phyloP scores from a whole-genome alignment of 92 coral and sea anemone genomes.

The Siderastrea radians region DNA sequence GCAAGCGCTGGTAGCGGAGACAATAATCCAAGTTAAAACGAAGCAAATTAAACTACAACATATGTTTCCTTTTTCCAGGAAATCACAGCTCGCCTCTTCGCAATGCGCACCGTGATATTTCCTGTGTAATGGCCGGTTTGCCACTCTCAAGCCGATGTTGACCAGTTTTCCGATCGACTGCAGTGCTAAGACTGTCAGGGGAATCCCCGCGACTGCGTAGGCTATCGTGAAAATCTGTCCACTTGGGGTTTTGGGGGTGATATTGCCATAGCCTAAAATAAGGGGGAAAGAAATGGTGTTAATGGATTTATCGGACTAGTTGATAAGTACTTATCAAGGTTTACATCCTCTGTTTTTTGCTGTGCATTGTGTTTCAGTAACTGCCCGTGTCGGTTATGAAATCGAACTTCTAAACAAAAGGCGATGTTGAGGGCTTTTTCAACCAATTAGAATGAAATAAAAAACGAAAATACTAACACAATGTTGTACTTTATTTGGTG shows the following conservation, averaged over 20 bases:
- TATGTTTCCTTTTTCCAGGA: conserved; percentile 27
- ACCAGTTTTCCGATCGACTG: conserved; percentile 50
- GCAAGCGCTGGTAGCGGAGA: not conserved
- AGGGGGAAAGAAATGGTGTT: not conserved
- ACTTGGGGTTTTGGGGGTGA: conserved; percentile 45
- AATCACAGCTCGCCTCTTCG: conserved; percentile 11
- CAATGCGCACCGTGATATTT: conserved; percentile 5
- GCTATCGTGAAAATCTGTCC: conserved; percentile 53
- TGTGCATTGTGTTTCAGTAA: too few relatives aligned
- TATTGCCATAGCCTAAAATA: conserved; percentile 52
- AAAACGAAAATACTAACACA: too few relatives aligned
- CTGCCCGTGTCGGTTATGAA: too few relatives aligned
- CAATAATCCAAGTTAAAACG: conserved; percentile 6
- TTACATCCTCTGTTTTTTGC: too few relatives aligned
- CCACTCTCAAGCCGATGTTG: not conserved
- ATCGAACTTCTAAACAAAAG: too few relatives aligned
- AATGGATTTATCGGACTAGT: not conserved
- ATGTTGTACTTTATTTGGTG: too few relatives aligned
- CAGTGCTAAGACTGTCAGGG: conserved; percentile 30
- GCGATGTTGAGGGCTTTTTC: too few relatives aligned
- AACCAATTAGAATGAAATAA: too few relatives aligned
- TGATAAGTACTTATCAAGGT: not conserved
- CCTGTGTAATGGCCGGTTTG: conserved; percentile 39
- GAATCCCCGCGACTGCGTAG: conserved; percentile 57
- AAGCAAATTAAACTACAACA: not conserved